Base-by-base conservation (phyloP, 2,888 invertebrate genomes). In the Sarcophaga variegata region DNA sequence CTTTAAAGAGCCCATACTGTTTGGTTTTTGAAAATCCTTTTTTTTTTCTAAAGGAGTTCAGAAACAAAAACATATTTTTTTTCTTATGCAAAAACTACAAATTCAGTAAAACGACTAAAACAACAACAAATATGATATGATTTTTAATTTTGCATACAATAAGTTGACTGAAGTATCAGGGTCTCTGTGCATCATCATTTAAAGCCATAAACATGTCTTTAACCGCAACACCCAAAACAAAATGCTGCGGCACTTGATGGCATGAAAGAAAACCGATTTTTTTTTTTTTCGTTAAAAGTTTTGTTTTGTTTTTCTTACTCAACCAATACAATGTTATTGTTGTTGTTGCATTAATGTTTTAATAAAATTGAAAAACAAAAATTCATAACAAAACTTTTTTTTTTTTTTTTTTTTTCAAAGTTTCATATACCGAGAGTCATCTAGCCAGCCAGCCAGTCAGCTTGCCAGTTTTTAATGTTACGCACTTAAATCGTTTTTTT, bases 181-280 rank as follows among this genome's bases (percentile, higher is more conserved):
- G 54, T 17, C 54, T 54, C 17, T 54, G 54, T 66, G 60, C n/a
- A 37, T 20, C n/a, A 66, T 54, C 54, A 47, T 45, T 25, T 45
- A 81, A 67, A 66, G 11, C 60, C 60, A 62, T 49, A 75, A 74
- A 69, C 27, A 81, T 74, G 72, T 47, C 66, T 66, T 74, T 60
- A 74, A 59, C 66, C 66, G 49, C 54, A 81, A 74, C 72, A 74
- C 60, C 27, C 74, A 74, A 54, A 54, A 54, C 54, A 54, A 81
- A 81, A 74, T 60, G 80, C 81, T 62, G 80, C 81, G 74, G 67
- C 22, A 20, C 25, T 66, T 69, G 47, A 37, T 37, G 37, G 37
- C 45, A 67, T 37, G 10, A 71, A 64, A 80, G 54, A 80, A 37
- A 45, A 64, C 54, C 6, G 6, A 14, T 5, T 5, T 27, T 27